Evolutionary conservation across 2,888 invertebrate species (phyloP), one percentile per base, ranked within the genome.

Genomic region (Calameuta idolon): DNA sequence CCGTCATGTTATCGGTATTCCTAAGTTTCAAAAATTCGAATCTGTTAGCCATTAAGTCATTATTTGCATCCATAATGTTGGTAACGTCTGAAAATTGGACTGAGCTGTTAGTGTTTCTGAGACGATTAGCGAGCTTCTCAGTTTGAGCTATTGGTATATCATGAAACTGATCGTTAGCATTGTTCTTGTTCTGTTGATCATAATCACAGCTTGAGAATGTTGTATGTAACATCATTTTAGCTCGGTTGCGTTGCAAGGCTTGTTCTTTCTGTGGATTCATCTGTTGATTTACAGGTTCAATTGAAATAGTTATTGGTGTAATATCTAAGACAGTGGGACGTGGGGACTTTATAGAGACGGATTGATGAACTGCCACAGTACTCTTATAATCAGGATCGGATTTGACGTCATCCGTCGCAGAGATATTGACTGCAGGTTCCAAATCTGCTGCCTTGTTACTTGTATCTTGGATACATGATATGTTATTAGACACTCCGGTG

Each of bases 1-100:
- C 94, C 23, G 93, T 94, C 79, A 94, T 92, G 3, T 93, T 93
- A 3, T 93, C 92, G 0, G 86, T 84, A 75, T 87, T 86, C 5
- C 76, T 34, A 76, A 83, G 76, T 79, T 79, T 76, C 75, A 85
- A 74, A 69, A 79, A 76, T 33, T 73, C 83, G 15, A 68, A 74
- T 79, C 34, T 12, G 73, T 33, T 80, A 68, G 23, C 37, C 75
- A 77, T 73, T 37, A 34, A 34, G 40, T 31, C 69, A 34, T 31
- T 75, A 76, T 75, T 77, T 15, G 12, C 35, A 30, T 35, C 37
- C 30, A 69, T 74, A 37, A 77, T n/a, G n/a, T 34, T 31, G 1
- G 12, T 71, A 34, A 31, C 71, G 0, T 71, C 76, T 37, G 76
- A 15, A 12, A 76, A 73, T 31, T 71, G 73, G 12, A 75, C 78